These are phyloP conservation scores for Xyliphius kryptos DNA, from an alignment of 2,113 vertebrate genomes.

Conservation along the genomic window DNA sequence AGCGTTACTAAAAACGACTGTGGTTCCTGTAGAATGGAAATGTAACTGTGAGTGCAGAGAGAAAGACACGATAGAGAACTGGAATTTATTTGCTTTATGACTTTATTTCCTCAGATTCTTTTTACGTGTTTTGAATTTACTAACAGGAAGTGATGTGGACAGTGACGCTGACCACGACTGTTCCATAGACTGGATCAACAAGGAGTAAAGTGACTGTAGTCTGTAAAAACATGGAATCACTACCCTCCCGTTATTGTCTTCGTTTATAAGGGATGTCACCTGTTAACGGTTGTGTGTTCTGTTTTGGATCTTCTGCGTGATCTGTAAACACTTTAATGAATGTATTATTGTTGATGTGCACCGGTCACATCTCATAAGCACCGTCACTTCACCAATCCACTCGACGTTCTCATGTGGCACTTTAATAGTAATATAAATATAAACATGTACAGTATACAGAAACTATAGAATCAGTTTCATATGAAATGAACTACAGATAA, in stretches of 20 bases:
- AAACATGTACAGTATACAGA: no score
- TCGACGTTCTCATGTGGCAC: conserved; percentile 9
- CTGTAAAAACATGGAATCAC: no score
- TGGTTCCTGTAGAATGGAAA: no score
- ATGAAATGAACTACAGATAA: no score
- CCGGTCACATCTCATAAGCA: conserved; percentile 14
- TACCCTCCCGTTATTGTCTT: no score
- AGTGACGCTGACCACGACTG: conserved; percentile 53
- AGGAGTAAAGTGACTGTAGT: conserved; percentile 44
- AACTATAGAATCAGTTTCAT: no score
- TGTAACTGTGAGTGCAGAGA: no score
- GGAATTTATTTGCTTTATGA: no score
- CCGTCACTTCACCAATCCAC: background rate
- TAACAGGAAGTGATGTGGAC: conserved; percentile 51
- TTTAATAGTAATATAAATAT: conserved; percentile 4
- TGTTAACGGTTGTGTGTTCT: background rate
- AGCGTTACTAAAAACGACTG: no score
- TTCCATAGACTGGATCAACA: conserved; percentile 82
- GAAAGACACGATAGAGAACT: no score
- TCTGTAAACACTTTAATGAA: background rate
- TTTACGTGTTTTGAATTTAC: background rate
- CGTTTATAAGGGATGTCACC: background rate
- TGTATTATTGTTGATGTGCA: conserved; percentile 1
- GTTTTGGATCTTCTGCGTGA: no score
- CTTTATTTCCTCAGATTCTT: background rate